phyloP scores from a whole-genome alignment of 2,888 invertebrate genomes.

The Glomeris marginata region DNA sequence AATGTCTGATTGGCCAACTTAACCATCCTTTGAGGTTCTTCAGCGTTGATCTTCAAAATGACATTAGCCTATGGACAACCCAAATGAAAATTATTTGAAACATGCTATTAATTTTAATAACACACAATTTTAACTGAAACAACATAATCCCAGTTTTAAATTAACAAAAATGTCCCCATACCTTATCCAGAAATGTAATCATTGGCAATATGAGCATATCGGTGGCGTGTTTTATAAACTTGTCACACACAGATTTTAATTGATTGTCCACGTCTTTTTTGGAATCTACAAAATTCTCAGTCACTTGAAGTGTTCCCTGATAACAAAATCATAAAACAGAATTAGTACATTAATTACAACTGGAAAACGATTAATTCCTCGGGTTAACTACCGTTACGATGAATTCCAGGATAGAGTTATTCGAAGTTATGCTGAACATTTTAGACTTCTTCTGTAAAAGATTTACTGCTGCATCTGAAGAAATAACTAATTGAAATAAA shows the following conservation, averaged over 20 bases:
- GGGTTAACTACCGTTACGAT: conserved; percentile 21
- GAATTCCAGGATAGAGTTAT: conserved; percentile 86
- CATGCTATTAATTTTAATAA: too few relatives aligned
- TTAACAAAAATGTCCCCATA: conserved; percentile 26
- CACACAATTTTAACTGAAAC: conserved; percentile 1
- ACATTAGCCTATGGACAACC: conserved; percentile 25
- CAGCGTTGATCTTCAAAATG: conserved; percentile 26
- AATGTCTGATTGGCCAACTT: conserved; percentile 40
- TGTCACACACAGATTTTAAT: conserved; percentile 75
- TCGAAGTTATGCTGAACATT: conserved; percentile 70
- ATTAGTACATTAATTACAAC: not conserved
- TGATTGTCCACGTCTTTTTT: conserved; percentile 91
- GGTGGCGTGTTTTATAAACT: conserved; percentile 66
- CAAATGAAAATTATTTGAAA: not conserved
- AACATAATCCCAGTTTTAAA: not conserved
- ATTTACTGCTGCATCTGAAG: conserved; percentile 36
- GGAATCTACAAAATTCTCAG: conserved; percentile 82
- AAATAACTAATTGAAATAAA: not conserved
- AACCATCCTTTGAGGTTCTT: conserved; percentile 23
- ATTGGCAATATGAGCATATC: conserved; percentile 59
- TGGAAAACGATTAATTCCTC: not conserved
- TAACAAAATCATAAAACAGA: conserved; percentile 26
- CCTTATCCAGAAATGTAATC: conserved; percentile 56
- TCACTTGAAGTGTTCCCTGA: conserved; percentile 87
- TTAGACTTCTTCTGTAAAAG: conserved; percentile 53